A percentile compares a stretch with the other conserved stretches of the same genome.
Conservation (phyloP, 1,140 invertebrate species). For the Drosophila ananassae region DNA sequence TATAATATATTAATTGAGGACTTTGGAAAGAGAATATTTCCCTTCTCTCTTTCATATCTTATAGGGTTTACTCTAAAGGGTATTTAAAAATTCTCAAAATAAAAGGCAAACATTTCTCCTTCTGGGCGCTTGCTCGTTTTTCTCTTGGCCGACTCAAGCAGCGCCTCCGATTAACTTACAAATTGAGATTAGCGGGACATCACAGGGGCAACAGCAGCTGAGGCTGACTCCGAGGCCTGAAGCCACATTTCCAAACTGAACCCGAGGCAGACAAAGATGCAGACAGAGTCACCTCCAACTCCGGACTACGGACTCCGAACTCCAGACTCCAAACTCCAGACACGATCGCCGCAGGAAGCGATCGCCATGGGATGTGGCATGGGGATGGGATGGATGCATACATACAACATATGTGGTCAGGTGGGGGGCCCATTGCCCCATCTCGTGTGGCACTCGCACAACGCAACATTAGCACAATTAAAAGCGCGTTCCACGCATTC, state of each 20-base stretch:
- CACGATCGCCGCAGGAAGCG: conserved; percentile 50
- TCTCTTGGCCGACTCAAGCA: conserved; percentile 61
- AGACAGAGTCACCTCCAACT: conserved; percentile 21
- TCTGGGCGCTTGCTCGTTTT: conserved; percentile 26
- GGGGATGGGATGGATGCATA: conserved; percentile 1
- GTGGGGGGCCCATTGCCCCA: conserved; percentile 30
- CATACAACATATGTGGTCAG: conserved; percentile 17
- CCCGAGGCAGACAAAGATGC: conserved; percentile 12
- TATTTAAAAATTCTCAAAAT: conserved; percentile 26
- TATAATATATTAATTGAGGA: no score
- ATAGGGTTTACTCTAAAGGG: background rate
- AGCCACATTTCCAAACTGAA: conserved; percentile 15
- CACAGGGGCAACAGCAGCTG: conserved; percentile 55
- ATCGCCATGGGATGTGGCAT: conserved; percentile 41
- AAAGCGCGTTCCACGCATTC: conserved; percentile 79
- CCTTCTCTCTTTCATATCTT: background rate
- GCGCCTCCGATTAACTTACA: conserved; percentile 81
- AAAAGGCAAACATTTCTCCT: conserved; percentile 11
- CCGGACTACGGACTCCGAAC: conserved; percentile 21
- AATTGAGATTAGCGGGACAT: conserved; percentile 82
- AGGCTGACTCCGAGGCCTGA: conserved; percentile 7
- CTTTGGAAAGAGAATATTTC: no score
- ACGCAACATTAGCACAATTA: conserved; percentile 79
- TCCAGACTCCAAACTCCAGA: conserved; percentile 22
- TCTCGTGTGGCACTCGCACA: conserved; percentile 37